These are phyloP conservation scores for Microtus richardsoni DNA, from an alignment of 2,113 vertebrate species.

Conservation along the genomic window DNA sequence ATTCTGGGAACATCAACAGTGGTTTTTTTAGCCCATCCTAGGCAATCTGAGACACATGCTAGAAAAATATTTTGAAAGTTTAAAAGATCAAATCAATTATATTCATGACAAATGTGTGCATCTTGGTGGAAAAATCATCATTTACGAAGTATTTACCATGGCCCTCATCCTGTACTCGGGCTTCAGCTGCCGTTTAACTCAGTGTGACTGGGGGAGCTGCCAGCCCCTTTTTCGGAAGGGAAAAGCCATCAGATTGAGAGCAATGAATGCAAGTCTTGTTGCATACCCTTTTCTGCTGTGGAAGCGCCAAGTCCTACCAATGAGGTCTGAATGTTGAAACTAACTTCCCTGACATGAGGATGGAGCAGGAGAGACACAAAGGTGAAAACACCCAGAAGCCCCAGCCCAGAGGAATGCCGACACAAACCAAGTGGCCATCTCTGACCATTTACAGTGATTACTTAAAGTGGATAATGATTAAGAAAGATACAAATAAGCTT, in stretches of 20 bases:
- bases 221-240: neutral
- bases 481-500: neutral
- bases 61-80: conserved; percentile 57
- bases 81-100: conserved; percentile 5
- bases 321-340: neutral
- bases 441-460: neutral
- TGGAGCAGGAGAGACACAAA: neutral
- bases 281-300: no score
- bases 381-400: neutral
- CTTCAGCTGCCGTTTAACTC: neutral
- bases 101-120: conserved; percentile 1
- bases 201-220: neutral
- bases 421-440: neutral
- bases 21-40: conserved; percentile 22
- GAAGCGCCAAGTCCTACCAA: neutral
- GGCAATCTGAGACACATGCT: conserved; percentile 54
- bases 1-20: conserved; percentile 1
- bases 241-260: neutral
- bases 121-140: neutral
- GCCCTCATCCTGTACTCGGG: neutral
- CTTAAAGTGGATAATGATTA: neutral
- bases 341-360: neutral
- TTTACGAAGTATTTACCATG: neutral
- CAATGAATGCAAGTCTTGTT: neutral
- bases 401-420: no score